Percentiles rank a stretch among this genome's conserved stretches.
These are phyloP conservation scores for Dolichopus griseipennis DNA, from an alignment of 2,888 invertebrate species.

Conservation along the genomic window DNA sequence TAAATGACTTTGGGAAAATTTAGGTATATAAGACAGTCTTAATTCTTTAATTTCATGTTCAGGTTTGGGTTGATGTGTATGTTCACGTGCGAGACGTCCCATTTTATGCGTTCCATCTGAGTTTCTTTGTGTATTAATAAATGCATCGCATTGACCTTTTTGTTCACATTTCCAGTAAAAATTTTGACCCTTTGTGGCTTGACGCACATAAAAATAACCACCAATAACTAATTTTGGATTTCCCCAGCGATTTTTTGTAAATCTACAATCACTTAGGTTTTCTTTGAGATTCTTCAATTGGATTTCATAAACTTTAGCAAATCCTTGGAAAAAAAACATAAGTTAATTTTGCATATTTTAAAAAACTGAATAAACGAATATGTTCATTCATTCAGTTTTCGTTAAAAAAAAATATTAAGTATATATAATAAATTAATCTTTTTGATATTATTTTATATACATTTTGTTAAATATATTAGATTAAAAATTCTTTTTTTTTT, in stretches of 20 bases:
- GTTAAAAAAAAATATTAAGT: too few species aligned
- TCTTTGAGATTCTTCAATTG: not conserved
- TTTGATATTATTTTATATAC: too few species aligned
- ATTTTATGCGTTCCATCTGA: not conserved
- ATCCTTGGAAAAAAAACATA: not conserved
- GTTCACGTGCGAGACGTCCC: not conserved
- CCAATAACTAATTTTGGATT: not conserved
- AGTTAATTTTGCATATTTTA: too few species aligned
- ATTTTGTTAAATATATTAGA: too few species aligned
- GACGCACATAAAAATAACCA: not conserved
- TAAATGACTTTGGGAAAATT: constrained; percentile 1
- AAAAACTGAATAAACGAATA: too few species aligned
- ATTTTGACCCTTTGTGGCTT: not conserved
- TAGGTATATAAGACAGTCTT: constrained; percentile 4
- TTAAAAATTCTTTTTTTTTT: too few species aligned
- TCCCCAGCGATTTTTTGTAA: constrained; percentile 1
- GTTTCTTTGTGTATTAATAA: not conserved
- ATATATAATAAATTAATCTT: too few species aligned
- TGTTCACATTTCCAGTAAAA: constrained; percentile 4
- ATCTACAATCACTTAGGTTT: not conserved
- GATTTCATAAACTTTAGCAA: not conserved
- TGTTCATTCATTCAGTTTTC: too few species aligned
- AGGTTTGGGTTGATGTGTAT: not conserved
- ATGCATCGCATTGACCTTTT: not conserved
- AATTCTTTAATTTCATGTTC: not conserved